Evolutionary conservation across 2,113 vertebrate genomes (phyloP).

Genomic region (Spilogale gracilis): DNA sequence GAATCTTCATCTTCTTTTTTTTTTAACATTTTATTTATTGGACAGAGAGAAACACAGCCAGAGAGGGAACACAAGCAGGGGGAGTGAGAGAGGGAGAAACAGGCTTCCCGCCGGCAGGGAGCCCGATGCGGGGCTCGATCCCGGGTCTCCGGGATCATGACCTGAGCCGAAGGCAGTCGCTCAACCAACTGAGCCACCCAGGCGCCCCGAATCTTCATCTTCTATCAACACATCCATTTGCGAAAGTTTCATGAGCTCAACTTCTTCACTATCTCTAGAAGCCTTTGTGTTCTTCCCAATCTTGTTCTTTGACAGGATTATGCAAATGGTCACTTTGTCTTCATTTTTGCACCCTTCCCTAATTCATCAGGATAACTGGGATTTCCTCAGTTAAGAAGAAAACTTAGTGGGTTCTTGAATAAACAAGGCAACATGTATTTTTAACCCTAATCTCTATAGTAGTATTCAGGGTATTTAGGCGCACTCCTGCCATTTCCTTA

Average conservation of each 20-base stretch:
- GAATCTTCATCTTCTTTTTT: background rate
- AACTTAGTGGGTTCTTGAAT: background rate
- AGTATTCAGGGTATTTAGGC: background rate
- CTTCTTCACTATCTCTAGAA: background rate
- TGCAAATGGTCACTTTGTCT: background rate
- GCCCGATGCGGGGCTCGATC: too few relatives aligned
- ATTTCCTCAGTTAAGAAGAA: background rate
- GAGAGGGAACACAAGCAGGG: too few relatives aligned
- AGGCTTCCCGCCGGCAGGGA: too few relatives aligned
- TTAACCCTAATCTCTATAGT: background rate
- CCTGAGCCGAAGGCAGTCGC: too few relatives aligned
- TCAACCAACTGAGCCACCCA: too few relatives aligned
- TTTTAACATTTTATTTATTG: too few relatives aligned
- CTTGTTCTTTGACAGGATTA: background rate
- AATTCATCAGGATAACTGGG: background rate
- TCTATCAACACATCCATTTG: background rate
- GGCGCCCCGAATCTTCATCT: background rate
- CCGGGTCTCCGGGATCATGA: too few relatives aligned
- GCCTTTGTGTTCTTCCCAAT: background rate
- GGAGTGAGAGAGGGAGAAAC: too few relatives aligned
- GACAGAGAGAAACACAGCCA: too few relatives aligned
- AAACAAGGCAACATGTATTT: background rate
- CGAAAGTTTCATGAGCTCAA: background rate
- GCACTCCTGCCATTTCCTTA: background rate
- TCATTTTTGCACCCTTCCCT: background rate